These are phyloP conservation scores for Thera britannica DNA, from an alignment of 2,888 invertebrate species.

Conservation along the genomic window DNA sequence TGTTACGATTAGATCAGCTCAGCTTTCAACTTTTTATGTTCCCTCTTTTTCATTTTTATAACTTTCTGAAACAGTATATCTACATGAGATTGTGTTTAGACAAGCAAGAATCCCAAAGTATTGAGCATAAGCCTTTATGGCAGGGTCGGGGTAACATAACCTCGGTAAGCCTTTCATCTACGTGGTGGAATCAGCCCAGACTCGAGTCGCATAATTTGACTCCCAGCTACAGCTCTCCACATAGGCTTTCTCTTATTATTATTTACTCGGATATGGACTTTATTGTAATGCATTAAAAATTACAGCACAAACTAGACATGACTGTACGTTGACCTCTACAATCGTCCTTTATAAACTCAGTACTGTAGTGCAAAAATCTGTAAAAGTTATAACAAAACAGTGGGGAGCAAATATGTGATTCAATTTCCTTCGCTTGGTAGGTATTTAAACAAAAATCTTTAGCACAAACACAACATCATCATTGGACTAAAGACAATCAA, in stretches of 20 bases:
- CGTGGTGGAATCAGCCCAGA: conserved; percentile 46
- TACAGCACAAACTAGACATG: conserved; percentile 17
- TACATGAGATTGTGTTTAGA: conserved; percentile 40
- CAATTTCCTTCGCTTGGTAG: no score
- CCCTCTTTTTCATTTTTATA: neutral
- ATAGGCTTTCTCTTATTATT: conserved; percentile 18
- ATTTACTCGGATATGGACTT: conserved; percentile 34
- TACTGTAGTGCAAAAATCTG: no score
- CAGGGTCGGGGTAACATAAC: conserved; percentile 52
- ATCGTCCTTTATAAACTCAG: conserved; percentile 36
- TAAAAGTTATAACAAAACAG: no score
- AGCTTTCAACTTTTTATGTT: no score
- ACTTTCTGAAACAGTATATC: conserved; percentile 2
- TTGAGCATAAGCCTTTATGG: conserved; percentile 53
- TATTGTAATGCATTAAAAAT: conserved; percentile 25
- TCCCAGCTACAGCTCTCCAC: conserved; percentile 42
- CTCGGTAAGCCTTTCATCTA: conserved; percentile 64
- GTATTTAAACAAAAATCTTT: no score
- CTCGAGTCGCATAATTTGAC: conserved; percentile 59
- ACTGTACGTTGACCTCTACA: conserved; percentile 34
- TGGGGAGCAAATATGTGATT: no score
- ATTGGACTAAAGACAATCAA: no score
- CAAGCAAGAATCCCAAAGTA: conserved; percentile 49
- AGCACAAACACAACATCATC: no score
- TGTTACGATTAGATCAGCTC: no score